Conservation (phyloP, 2,797 vertebrate genomes). For the Tamandua tetradactyla region DNA sequence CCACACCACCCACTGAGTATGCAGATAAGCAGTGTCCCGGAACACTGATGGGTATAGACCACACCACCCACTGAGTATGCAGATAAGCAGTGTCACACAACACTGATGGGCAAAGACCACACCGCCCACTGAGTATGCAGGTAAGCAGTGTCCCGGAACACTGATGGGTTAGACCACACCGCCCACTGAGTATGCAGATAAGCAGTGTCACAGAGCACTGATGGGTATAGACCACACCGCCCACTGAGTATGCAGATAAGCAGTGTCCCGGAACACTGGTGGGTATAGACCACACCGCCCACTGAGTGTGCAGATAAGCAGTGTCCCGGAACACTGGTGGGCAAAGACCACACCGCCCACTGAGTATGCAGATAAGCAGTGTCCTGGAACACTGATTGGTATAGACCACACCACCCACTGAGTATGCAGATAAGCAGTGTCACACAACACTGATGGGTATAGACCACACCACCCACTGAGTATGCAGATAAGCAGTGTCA, state of each 20-base stretch:
- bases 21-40: background rate
- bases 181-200: background rate
- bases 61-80: background rate
- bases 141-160: background rate
- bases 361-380: background rate
- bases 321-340: background rate
- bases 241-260: background rate
- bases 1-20: background rate
- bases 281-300: background rate
- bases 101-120: background rate
- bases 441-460: background rate
- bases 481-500: background rate
- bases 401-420: background rate
- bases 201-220: background rate
- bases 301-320: background rate
- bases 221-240: background rate
- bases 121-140: background rate
- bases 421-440: background rate
- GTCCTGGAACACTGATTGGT: background rate
- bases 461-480: background rate
- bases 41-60: background rate
- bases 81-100: background rate
- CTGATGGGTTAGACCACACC: background rate
- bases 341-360: background rate
- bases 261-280: background rate